A percentile compares a stretch with the other conserved stretches of the same genome.
phyloP scores from a whole-genome alignment of 2,113 vertebrate genomes.

The Motacilla tschutschensis region DNA sequence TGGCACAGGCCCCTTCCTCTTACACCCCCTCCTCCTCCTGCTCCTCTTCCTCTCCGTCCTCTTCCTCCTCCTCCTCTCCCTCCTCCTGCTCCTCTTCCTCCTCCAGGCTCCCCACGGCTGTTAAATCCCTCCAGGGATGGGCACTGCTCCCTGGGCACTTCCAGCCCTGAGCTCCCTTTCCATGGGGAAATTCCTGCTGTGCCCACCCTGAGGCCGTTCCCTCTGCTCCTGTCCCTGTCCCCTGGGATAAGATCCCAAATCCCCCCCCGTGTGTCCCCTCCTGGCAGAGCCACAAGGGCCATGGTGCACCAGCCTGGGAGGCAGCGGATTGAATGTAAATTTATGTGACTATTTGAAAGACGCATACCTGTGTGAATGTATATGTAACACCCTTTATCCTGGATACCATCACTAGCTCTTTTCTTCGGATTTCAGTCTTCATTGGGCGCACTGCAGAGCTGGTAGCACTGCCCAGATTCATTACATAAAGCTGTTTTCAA shows the following conservation, averaged over 20 bases:
- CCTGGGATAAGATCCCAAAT: neutral
- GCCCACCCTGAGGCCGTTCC: neutral
- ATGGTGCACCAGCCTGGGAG: too few relatives aligned
- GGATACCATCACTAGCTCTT: neutral
- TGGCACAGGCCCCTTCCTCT: neutral
- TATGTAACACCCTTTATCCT: neutral
- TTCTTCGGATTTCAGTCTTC: neutral
- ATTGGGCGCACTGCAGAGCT: neutral
- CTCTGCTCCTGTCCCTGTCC: neutral
- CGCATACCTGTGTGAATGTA: rapidly evolving
- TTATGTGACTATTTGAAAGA: neutral
- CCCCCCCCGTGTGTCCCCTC: too few relatives aligned
- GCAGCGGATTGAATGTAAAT: too few relatives aligned
- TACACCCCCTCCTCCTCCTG: rapidly evolving
- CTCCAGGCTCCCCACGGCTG: neutral
- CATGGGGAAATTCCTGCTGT: neutral
- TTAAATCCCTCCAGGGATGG: too few relatives aligned
- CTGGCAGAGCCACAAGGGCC: neutral
- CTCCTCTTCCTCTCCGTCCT: rapidly evolving
- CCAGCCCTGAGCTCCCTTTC: neutral
- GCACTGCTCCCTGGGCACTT: neutral
- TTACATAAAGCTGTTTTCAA: neutral
- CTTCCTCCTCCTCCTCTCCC: rapidly evolving
- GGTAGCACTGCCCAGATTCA: neutral
- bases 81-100: rapidly evolving